A percentile compares a stretch with the other conserved stretches of the same genome.
Conservation (phyloP, 2,797 vertebrate genomes). For the Thaleichthys pacificus region DNA sequence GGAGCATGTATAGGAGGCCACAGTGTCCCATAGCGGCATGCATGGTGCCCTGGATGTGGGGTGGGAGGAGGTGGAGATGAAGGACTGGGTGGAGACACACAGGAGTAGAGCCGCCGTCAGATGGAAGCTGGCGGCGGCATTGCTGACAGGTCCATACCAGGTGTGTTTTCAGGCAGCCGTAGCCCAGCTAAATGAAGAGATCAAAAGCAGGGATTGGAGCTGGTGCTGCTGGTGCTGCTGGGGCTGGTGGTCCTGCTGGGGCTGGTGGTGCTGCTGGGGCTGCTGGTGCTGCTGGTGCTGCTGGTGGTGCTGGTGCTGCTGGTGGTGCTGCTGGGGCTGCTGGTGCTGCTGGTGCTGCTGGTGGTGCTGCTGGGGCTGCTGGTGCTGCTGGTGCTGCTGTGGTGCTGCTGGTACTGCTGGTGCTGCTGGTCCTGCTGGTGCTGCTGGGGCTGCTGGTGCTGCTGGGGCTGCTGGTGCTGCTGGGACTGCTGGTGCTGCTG, state of each 20-base stretch:
- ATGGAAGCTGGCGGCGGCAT: conserved; percentile 54
- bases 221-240: conserved; percentile 19
- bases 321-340: conserved; percentile 7
- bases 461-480: too few relatives aligned
- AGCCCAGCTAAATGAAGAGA: conserved; percentile 63
- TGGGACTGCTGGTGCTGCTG: too few relatives aligned
- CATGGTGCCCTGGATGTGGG: conserved; percentile 30
- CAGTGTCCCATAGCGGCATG: conserved; percentile 26
- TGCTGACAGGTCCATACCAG: conserved; percentile 46
- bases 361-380: conserved; percentile 22
- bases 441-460: too few relatives aligned
- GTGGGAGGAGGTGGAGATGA: too few relatives aligned
- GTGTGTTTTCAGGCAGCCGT: conserved; percentile 47
- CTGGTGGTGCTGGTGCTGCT: neutral
- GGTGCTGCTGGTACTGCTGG: too few relatives aligned
- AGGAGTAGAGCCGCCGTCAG: conserved; percentile 20
- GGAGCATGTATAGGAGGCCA: conserved; percentile 15
- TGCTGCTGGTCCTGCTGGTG: too few relatives aligned
- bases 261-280: conserved; percentile 12
- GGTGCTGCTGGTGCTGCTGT: conserved; percentile 18
- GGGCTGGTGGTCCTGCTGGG: neutral
- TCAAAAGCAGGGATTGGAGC: conserved; percentile 44
- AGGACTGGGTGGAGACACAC: neutral
- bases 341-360: conserved; percentile 23
- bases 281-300: conserved; percentile 24